phyloP scores from a whole-genome alignment of 2,888 invertebrate genomes.

The Dorcus hopei region DNA sequence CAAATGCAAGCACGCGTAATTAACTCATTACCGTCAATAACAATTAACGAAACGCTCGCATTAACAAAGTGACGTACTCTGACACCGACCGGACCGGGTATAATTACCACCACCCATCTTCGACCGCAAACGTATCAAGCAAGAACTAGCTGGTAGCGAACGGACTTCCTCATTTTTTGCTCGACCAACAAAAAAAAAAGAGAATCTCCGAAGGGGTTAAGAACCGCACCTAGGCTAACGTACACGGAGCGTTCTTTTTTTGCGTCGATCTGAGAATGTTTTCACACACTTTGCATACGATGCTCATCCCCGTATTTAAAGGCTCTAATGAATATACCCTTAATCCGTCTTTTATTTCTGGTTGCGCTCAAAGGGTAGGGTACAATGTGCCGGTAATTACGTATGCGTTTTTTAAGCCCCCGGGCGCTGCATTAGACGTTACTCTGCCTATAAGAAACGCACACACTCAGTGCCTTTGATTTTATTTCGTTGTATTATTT shows the following conservation, averaged over 20 bases:
- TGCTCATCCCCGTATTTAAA: constrained; percentile 26
- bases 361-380: constrained; percentile 24
- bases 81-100: no score
- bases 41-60: no score
- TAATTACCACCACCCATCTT: no score
- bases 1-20: no score
- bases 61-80: no score
- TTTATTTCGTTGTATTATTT: constrained; percentile 10
- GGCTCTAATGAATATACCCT: constrained; percentile 40
- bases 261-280: neutral
- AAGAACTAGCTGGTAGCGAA: no score
- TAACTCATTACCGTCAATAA: no score
- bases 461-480: neutral
- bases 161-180: no score
- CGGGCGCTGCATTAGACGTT: constrained; percentile 3
- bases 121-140: no score
- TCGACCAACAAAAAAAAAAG: constrained; percentile 5
- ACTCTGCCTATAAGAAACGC: no score
- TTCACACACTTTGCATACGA: constrained; percentile 15
- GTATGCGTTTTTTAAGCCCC: constrained; percentile 24
- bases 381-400: constrained; percentile 31
- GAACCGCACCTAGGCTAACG: constrained; percentile 12
- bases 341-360: constrained; percentile 42
- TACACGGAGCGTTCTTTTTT: neutral
- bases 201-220: constrained; percentile 16